phyloP scores from a whole-genome alignment of 2,888 invertebrate species.

The Archips xylosteana region DNA sequence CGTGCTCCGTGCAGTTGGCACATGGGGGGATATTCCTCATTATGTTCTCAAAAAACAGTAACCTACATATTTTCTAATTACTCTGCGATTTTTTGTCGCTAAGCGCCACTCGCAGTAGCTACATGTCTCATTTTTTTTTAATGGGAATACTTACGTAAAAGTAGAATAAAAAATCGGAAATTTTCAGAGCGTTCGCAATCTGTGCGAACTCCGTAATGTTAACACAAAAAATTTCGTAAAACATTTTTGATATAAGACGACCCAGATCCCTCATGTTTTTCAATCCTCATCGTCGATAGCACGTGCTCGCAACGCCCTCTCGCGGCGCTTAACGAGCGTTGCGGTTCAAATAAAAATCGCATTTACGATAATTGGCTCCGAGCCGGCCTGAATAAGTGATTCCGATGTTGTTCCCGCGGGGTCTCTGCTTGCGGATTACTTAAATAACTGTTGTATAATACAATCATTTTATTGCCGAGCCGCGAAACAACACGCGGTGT shows the following conservation, averaged over 20 bases:
- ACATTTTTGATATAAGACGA: not conserved
- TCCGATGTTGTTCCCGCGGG: constrained; percentile 5
- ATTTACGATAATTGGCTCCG: constrained; percentile 73
- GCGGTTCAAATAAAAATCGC: constrained; percentile 70
- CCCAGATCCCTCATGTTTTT: not conserved
- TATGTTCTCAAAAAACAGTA: too few species aligned
- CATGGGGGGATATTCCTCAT: too few species aligned
- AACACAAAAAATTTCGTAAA: not conserved
- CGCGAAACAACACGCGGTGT: not conserved
- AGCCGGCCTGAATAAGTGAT: constrained; percentile 45
- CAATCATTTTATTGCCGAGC: not conserved
- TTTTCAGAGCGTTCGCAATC: not conserved
- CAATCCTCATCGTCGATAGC: constrained; percentile 13
- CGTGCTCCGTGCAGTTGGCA: too few species aligned
- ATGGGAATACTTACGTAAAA: too few species aligned
- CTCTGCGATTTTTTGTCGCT: too few species aligned
- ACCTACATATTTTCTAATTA: too few species aligned
- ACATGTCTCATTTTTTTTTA: too few species aligned
- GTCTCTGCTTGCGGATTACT: constrained; percentile 7
- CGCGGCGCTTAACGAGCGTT: constrained; percentile 55
- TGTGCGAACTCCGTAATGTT: not conserved
- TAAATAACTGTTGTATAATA: constrained; percentile 5
- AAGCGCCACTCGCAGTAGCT: too few species aligned
- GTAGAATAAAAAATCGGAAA: too few species aligned
- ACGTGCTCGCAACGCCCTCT: constrained; percentile 15